A percentile compares a stretch with the other conserved stretches of the same genome.
phyloP scores from a whole-genome alignment of 2,797 vertebrate species.

The Notamacropus eugenii region DNA sequence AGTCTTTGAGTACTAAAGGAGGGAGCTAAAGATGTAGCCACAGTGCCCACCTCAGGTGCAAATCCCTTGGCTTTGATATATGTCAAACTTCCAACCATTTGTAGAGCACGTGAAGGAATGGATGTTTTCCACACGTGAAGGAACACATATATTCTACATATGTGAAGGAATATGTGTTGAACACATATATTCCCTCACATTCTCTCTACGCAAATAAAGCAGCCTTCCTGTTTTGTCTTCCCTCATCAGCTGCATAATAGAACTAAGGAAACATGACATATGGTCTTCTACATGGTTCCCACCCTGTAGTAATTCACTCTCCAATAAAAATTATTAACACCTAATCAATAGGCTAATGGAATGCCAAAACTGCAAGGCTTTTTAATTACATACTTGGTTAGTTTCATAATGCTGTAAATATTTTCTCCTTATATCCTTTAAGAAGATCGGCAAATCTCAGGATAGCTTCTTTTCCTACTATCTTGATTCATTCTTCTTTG shows the following conservation, averaged over 20 bases:
- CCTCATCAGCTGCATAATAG: slow-evolving; percentile 47
- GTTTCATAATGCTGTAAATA: slow-evolving; percentile 83
- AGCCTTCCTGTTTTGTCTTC: neutral
- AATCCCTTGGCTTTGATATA: slow-evolving; percentile 29
- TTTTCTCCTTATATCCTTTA: slow-evolving; percentile 83
- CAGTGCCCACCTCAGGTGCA: slow-evolving; percentile 26
- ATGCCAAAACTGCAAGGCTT: slow-evolving; percentile 80
- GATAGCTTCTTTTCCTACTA: slow-evolving; percentile 32
- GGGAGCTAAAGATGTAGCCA: neutral
- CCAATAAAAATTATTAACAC: slow-evolving; percentile 82
- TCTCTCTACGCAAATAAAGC: neutral
- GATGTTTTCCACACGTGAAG: neutral
- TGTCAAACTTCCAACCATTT: slow-evolving; percentile 8
- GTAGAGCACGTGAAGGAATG: neutral
- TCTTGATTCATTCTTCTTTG: slow-evolving; percentile 38
- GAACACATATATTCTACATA: neutral
- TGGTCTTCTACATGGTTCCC: slow-evolving; percentile 71
- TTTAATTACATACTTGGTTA: slow-evolving; percentile 84
- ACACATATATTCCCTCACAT: neutral
- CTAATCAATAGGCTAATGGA: slow-evolving; percentile 79
- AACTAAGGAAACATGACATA: slow-evolving; percentile 68
- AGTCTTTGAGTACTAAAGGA: neutral
- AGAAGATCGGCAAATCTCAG: slow-evolving; percentile 62
- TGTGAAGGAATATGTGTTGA: neutral
- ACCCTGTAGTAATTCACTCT: slow-evolving; percentile 71